Conservation (phyloP, 2,113 vertebrate genomes). For the Plectropomus leopardus region DNA sequence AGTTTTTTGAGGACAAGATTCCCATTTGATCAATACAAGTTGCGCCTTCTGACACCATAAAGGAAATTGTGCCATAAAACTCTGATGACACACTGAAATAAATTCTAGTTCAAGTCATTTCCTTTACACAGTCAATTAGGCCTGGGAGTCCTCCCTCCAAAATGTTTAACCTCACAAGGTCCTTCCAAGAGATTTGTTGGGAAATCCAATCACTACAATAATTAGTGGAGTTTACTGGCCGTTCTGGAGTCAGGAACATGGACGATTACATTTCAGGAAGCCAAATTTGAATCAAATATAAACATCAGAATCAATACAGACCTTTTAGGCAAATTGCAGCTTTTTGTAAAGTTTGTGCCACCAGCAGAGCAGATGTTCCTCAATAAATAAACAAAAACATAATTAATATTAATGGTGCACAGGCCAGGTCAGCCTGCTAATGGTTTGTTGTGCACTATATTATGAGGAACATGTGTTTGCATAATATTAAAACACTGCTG, state of each 20-base stretch:
- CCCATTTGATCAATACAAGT: slow-evolving; percentile 55
- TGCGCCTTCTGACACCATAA: slow-evolving; percentile 48
- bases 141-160: slow-evolving; percentile 21
- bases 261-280: not conserved
- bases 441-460: not conserved
- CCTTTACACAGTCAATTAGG: slow-evolving; percentile 59
- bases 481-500: slow-evolving; percentile 17
- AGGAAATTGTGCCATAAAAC: slow-evolving; percentile 67
- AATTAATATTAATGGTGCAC: not conserved
- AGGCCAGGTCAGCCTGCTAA: not conserved
- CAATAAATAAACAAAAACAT: not conserved
- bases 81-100: slow-evolving; percentile 62
- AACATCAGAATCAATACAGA: slow-evolving; percentile 10
- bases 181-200: slow-evolving; percentile 39
- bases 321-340: not conserved
- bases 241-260: not conserved
- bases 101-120: slow-evolving; percentile 53
- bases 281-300: slow-evolving; percentile 2
- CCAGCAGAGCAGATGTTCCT: not conserved
- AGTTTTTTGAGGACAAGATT: slow-evolving; percentile 66
- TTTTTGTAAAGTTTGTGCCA: not conserved
- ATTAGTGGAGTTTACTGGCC: slow-evolving; percentile 29
- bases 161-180: slow-evolving; percentile 54
- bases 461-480: slow-evolving; percentile 5
- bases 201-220: slow-evolving; percentile 38